Evolutionary conservation across 2,888 invertebrate genomes (phyloP).

Genomic region (Elysia crispata): DNA sequence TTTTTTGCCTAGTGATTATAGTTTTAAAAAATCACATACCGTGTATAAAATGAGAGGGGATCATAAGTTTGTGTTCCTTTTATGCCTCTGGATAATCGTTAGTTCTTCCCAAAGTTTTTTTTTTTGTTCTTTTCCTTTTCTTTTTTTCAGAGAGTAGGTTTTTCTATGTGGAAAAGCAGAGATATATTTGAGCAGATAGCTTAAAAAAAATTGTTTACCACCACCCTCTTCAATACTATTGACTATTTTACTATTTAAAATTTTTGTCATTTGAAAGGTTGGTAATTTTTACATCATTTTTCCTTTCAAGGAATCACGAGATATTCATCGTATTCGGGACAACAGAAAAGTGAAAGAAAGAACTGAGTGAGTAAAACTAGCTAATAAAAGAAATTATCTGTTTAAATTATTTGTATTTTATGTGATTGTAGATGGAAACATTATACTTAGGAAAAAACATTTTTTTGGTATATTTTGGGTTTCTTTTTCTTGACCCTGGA

Average conservation of each 20-base stretch:
- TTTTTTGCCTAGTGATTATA: not conserved
- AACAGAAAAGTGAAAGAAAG: constrained; percentile 67
- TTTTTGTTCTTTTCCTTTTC: not conserved
- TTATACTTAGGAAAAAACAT: too few relatives aligned
- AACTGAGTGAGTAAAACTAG: constrained; percentile 60
- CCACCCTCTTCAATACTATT: too few relatives aligned
- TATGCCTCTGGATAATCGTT: not conserved
- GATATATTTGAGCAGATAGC: not conserved
- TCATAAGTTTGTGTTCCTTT: not conserved
- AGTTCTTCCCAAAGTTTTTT: not conserved
- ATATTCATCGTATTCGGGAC: constrained; percentile 65
- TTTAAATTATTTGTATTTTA: not conserved
- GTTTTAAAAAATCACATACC: not conserved
- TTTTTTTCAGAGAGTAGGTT: not conserved
- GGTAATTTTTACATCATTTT: not conserved
- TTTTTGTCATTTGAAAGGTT: too few relatives aligned
- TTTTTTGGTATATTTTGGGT: too few relatives aligned
- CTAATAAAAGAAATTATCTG: too few relatives aligned
- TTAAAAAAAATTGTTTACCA: too few relatives aligned
- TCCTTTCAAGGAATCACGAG: constrained; percentile 61
- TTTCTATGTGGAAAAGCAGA: not conserved
- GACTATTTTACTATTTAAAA: not conserved
- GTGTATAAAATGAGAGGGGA: not conserved
- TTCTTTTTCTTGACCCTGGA: too few relatives aligned
- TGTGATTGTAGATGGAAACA: too few relatives aligned